These are phyloP conservation scores for Ecdyonurus torrentis DNA, from an alignment of 2,888 invertebrate species.

Conservation along the genomic window DNA sequence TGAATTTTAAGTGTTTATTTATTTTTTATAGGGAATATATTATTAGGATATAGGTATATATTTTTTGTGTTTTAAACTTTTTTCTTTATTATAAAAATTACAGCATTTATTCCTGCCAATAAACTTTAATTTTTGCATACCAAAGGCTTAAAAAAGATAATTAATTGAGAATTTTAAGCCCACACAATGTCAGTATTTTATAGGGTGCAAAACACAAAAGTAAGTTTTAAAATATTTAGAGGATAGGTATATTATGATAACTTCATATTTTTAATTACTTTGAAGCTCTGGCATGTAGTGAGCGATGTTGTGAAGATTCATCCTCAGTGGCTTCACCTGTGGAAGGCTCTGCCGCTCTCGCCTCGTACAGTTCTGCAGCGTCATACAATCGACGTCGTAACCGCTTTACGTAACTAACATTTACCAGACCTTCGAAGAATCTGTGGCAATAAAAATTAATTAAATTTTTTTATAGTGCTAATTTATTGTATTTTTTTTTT, in stretches of 20 bases:
- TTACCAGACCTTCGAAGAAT: slow-evolving; percentile 54
- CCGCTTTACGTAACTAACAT: slow-evolving; percentile 45
- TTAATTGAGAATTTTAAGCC: too few relatives aligned
- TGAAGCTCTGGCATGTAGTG: slow-evolving; percentile 25
- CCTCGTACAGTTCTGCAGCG: slow-evolving; percentile 37
- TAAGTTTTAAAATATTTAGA: background rate
- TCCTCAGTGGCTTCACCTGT: slow-evolving; percentile 14
- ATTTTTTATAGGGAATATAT: too few relatives aligned
- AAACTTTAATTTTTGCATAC: background rate
- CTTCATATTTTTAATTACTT: slow-evolving; percentile 18
- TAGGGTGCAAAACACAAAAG: too few relatives aligned
- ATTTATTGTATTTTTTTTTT: background rate
- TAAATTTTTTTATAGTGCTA: background rate
- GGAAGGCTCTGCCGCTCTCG: slow-evolving; percentile 27
- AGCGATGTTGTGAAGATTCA: slow-evolving; percentile 9
- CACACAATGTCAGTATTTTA: too few relatives aligned
- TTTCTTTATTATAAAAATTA: slow-evolving; percentile 5
- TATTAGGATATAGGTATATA: slow-evolving; percentile 8
- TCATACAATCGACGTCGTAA: slow-evolving; percentile 50
- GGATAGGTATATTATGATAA: background rate
- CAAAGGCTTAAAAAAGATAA: too few relatives aligned
- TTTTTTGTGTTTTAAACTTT: background rate
- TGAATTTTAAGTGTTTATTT: too few relatives aligned
- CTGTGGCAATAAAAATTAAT: slow-evolving; percentile 22
- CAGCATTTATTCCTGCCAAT: background rate